Conservation (phyloP, 2,113 vertebrate genomes). For the Brachionichthys hirsutus region DNA sequence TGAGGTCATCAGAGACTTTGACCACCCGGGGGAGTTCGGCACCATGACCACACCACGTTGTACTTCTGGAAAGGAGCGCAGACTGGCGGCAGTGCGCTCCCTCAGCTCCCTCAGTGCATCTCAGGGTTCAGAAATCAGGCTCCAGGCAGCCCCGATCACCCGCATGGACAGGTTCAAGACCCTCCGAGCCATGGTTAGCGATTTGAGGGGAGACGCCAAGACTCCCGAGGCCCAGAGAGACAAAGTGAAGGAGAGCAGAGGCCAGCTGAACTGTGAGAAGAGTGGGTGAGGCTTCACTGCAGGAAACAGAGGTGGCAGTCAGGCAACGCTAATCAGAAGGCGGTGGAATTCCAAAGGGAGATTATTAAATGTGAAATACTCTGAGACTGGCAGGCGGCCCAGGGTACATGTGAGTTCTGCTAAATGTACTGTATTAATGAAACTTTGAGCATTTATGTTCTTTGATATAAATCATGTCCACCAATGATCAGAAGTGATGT, state of each 20-base stretch:
- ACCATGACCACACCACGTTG: conserved; percentile 60
- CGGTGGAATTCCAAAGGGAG: conserved; percentile 56
- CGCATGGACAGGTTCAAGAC: conserved; percentile 70
- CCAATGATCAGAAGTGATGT: conserved; percentile 71
- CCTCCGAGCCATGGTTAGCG: conserved; percentile 65
- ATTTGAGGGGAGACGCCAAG: conserved; percentile 65
- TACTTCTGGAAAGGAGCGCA: conserved; percentile 69
- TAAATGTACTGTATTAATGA: conserved; percentile 70
- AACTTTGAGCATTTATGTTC: conserved; percentile 61
- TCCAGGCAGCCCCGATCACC: conserved; percentile 52
- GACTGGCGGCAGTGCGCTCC: conserved; percentile 76
- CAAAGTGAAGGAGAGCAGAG: conserved; percentile 68
- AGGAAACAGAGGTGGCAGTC: conserved; percentile 31
- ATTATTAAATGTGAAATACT: conserved; percentile 63
- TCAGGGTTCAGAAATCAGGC: conserved; percentile 61
- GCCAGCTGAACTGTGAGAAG: conserved; percentile 68
- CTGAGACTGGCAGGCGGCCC: conserved; percentile 40
- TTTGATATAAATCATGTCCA: conserved; percentile 72
- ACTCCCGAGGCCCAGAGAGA: conserved; percentile 54
- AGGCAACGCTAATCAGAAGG: conserved; percentile 39
- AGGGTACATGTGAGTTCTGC: conserved; percentile 60
- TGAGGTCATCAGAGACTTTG: conserved; percentile 77
- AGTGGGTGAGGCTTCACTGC: conserved; percentile 52
- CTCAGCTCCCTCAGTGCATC: conserved; percentile 80
- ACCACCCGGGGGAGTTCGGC: conserved; percentile 57